phyloP scores from a whole-genome alignment of 37 sponge, comb jelly and placozoan species.

The Mnemiopsis leidyi region DNA sequence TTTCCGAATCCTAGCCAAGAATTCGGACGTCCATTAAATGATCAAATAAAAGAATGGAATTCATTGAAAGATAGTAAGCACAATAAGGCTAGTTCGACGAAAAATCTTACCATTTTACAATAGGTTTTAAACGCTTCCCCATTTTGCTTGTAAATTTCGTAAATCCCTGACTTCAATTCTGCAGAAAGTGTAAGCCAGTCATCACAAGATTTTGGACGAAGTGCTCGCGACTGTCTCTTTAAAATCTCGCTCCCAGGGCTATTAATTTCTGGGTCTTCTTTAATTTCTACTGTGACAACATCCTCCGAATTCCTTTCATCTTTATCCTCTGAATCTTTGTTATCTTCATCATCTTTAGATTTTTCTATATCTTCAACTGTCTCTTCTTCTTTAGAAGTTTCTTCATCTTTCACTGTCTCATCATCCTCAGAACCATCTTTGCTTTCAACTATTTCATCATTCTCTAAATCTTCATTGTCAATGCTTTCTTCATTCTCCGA shows the following conservation, averaged over 20 bases:
- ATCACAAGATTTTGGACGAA: not conserved
- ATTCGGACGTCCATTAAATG: too few species aligned
- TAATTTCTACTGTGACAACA: not conserved
- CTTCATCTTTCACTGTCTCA: not conserved
- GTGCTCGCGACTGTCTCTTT: not conserved
- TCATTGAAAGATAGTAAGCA: too few species aligned
- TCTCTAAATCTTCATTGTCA: not conserved
- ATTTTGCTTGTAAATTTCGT: not conserved
- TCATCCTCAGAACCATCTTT: not conserved
- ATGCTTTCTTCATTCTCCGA: not conserved
- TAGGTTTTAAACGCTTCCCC: not conserved
- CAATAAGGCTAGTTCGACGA: too few species aligned
- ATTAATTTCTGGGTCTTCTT: not conserved
- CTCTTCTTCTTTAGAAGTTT: not conserved
- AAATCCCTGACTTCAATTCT: not conserved
- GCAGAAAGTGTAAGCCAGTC: not conserved
- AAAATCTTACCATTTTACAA: constrained; percentile 61
- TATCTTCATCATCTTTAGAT: not conserved
- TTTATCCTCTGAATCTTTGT: not conserved
- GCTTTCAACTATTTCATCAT: not conserved
- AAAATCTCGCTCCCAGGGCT: not conserved
- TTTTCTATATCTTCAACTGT: not conserved
- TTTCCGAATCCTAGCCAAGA: too few species aligned
- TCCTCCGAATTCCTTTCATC: not conserved
- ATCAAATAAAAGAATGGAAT: too few species aligned